Base-by-base conservation (phyloP, 2,113 vertebrate genomes). In the Phaethon lepturus region DNA sequence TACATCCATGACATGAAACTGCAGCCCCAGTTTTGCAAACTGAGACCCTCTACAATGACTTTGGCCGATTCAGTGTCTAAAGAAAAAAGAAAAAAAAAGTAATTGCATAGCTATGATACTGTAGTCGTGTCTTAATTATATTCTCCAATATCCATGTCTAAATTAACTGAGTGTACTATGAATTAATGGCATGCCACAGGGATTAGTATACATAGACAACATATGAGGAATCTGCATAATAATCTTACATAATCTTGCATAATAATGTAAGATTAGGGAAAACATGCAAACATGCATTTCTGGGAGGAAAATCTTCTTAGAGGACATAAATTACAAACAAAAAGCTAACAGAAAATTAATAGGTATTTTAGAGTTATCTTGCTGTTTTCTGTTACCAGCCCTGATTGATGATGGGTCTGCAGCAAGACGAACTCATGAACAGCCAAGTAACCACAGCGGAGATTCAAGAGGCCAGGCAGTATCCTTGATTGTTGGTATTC, bases 391-490 rank as follows among this genome's bases (percentile, higher is more conserved):
- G 11, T 53, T 63, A 17, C 24, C 80, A 89, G 50, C 55, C 67
- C 40, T 9, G n/a, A 56, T 2, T 25, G 76, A n/a, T 11, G n/a
- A 26, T 23, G 42, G 45, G 24, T 44, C 31, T 45, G 47, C 38
- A 66, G 66, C 40, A 53, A n/a, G 25, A 86, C 13, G 49, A 82
- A 50, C 67, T 66, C 79, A 55, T 69, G 58, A 88, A 64, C 64
- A 86, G 82, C 31, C 0, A 0, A 52, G 40, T 55, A 84, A 73
- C 49, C 53, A 40, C 63, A 24, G 47, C 1, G 0, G 0, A 33
- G 44, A 85, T 11, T 53, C 29, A 28, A 20, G 56, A 42, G 55
- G 55, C 15, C 38, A 20, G 20, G 28, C 31, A 45, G 35, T 33
- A 23, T 17, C 60, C 42, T 15, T 2, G 5, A 20, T 5, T 58